Percentiles rank a stretch among this genome's conserved stretches.
These are phyloP conservation scores for Zelleria hepariella DNA, from an alignment of 2,888 invertebrate genomes.

Conservation along the genomic window DNA sequence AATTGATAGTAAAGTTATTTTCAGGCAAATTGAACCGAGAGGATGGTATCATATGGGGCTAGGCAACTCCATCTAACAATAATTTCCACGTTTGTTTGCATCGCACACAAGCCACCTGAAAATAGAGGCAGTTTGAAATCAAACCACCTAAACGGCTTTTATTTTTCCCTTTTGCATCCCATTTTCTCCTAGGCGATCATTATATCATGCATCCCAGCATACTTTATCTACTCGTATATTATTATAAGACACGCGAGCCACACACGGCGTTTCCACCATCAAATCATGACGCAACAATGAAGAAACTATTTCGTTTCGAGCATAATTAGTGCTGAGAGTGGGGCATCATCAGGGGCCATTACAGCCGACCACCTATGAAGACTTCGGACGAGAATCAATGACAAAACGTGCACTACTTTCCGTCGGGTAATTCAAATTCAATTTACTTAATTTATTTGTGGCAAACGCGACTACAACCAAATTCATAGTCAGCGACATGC, in stretches of 20 bases:
- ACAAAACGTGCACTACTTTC: background rate
- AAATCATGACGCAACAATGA: slow-evolving; percentile 41
- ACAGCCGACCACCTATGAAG: slow-evolving; percentile 44
- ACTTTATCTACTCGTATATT: background rate
- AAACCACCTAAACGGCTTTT: too few relatives aligned
- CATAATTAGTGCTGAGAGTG: slow-evolving; percentile 42
- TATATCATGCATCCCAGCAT: background rate
- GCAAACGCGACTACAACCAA: too few relatives aligned
- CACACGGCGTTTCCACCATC: slow-evolving; percentile 37
- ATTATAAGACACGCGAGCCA: slow-evolving; percentile 25
- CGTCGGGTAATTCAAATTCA: background rate
- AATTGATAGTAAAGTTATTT: too few relatives aligned
- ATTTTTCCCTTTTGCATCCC: background rate
- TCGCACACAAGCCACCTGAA: too few relatives aligned
- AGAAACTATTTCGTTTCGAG: slow-evolving; percentile 41
- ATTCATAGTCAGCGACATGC: too few relatives aligned
- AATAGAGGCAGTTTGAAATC: too few relatives aligned
- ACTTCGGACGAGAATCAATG: background rate
- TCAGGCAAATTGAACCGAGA: too few relatives aligned
- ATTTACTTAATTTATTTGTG: too few relatives aligned
- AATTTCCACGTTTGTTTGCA: too few relatives aligned
- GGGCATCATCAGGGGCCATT: slow-evolving; percentile 50
- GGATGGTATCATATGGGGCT: too few relatives aligned
- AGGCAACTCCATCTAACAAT: too few relatives aligned
- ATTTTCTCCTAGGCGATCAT: background rate